A percentile compares a stretch with the other conserved stretches of the same genome.
phyloP scores from a whole-genome alignment of 2,113 vertebrate genomes.

The Gambusia holbrooki region DNA sequence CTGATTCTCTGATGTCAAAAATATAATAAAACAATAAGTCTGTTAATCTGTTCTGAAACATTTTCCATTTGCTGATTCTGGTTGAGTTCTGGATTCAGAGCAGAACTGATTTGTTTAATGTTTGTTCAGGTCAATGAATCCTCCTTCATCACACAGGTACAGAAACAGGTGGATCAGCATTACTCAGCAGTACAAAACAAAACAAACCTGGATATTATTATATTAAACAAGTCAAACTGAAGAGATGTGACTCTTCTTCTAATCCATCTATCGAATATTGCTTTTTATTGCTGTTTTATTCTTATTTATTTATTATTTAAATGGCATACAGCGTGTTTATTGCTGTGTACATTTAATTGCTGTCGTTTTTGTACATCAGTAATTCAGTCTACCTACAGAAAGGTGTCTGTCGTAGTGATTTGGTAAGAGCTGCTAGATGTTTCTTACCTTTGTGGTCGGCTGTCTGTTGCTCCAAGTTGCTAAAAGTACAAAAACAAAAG shows the following conservation, averaged over 20 bases:
- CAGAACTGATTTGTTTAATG: not conserved
- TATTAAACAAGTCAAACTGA: not conserved
- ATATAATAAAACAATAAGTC: too few relatives aligned
- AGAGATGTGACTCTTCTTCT: not conserved
- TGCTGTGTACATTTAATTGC: too few relatives aligned
- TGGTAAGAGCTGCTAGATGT: not conserved
- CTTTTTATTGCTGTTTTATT: not conserved
- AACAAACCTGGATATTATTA: not conserved
- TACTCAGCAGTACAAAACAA: not conserved
- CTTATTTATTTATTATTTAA: too few relatives aligned
- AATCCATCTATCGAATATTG: not conserved
- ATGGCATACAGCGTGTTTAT: too few relatives aligned
- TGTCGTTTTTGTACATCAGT: not conserved
- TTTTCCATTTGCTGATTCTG: not conserved
- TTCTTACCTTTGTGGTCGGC: conserved; percentile 25
- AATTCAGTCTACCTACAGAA: not conserved
- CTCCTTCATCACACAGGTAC: conserved; percentile 5
- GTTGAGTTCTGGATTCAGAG: not conserved
- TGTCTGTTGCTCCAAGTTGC: not conserved
- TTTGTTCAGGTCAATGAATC: not conserved
- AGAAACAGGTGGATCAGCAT: not conserved
- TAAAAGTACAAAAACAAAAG: not conserved
- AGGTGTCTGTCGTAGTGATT: not conserved
- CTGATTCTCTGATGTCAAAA: too few relatives aligned
- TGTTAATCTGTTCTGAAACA: not conserved